Conservation (phyloP, 2,797 vertebrate species). For the Lophius americanus region DNA sequence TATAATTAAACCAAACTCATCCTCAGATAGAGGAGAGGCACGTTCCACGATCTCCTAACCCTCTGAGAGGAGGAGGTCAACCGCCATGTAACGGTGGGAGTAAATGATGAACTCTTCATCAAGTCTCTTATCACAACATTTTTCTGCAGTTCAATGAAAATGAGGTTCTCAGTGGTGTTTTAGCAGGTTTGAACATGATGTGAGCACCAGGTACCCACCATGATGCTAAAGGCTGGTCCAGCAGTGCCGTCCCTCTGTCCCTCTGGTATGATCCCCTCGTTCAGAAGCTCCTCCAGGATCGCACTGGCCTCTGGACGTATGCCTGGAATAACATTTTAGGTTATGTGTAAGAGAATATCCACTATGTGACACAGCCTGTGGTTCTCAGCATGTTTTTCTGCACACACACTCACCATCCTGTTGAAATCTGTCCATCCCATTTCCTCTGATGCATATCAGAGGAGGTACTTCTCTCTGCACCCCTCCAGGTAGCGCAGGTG, state of each 20-base stretch:
- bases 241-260: constrained; percentile 62
- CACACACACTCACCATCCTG: constrained; percentile 27
- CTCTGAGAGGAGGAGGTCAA: too few relatives aligned
- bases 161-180: too few relatives aligned
- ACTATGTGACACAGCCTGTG: background rate
- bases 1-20: too few relatives aligned
- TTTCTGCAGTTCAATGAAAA: background rate
- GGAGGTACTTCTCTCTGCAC: constrained; percentile 67
- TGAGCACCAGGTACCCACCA: constrained; percentile 66
- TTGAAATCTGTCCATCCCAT: constrained; percentile 6
- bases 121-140: background rate
- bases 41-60: too few relatives aligned
- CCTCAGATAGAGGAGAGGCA: too few relatives aligned
- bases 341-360: background rate
- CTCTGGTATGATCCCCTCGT: constrained; percentile 86
- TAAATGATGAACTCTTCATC: too few relatives aligned
- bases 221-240: constrained; percentile 80
- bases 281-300: constrained; percentile 87
- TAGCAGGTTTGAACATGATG: background rate
- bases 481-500: constrained; percentile 61
- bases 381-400: background rate
- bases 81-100: too few relatives aligned
- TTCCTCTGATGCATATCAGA: constrained; percentile 37
- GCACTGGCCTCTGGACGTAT: constrained; percentile 76
- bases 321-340: background rate